These are phyloP conservation scores for Zingel zingel DNA, from an alignment of 2,113 vertebrate species.

Conservation along the genomic window DNA sequence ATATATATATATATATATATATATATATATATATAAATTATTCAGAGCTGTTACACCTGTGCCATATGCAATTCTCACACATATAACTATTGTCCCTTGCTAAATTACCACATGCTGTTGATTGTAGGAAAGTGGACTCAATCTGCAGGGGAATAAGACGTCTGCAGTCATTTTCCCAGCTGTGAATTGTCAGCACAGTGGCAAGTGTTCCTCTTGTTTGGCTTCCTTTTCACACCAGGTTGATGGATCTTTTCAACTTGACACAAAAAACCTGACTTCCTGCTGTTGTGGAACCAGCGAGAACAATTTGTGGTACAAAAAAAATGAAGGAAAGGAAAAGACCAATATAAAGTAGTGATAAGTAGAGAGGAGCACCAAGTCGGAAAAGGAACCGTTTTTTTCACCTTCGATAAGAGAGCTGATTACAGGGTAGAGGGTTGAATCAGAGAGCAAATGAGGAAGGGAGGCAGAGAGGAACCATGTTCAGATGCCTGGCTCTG, in stretches of 20 bases:
- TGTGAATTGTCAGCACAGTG: slow-evolving; percentile 23
- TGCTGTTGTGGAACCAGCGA: neutral
- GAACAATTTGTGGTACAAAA: slow-evolving; percentile 16
- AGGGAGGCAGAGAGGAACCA: slow-evolving; percentile 26
- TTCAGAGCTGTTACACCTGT: slow-evolving; percentile 11
- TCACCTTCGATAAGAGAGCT: slow-evolving; percentile 31
- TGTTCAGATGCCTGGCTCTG: slow-evolving; percentile 34
- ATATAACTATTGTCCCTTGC: slow-evolving; percentile 5
- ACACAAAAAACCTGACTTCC: neutral
- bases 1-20: neutral
- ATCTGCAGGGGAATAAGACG: slow-evolving; percentile 19
- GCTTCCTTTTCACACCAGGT: neutral
- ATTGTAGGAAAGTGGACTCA: slow-evolving; percentile 9
- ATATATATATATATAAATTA: neutral
- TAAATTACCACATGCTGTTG: slow-evolving; percentile 13
- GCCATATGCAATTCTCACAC: slow-evolving; percentile 1
- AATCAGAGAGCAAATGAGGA: slow-evolving; percentile 41
- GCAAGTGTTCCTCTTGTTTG: slow-evolving; percentile 13
- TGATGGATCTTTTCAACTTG: neutral
- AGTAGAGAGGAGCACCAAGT: neutral
- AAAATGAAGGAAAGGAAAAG: slow-evolving; percentile 18
- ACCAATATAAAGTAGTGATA: neutral
- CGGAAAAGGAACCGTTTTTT: neutral
- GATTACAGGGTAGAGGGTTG: slow-evolving; percentile 41
- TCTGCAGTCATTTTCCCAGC: slow-evolving; percentile 20